phyloP scores from a whole-genome alignment of 1,140 invertebrate species.

The Papilio polyxenes region DNA sequence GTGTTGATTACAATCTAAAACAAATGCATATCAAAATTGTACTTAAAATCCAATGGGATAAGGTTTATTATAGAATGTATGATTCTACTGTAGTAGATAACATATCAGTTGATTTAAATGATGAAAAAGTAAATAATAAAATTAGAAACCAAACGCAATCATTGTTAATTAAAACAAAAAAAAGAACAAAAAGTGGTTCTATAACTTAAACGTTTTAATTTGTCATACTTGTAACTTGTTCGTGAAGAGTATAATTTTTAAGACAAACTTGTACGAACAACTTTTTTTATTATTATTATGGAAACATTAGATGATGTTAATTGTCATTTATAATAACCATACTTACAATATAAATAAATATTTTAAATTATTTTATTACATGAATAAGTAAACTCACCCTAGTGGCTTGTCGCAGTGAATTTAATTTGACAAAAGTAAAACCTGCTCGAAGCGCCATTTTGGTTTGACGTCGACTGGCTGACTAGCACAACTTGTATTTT shows the following conservation, averaged over 20 bases:
- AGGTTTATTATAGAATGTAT: background rate
- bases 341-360: background rate
- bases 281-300: background rate
- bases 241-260: background rate
- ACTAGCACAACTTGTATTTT: constrained; percentile 26
- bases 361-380: background rate
- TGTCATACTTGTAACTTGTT: background rate
- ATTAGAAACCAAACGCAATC: background rate
- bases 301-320: background rate
- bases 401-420: constrained; percentile 49
- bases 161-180: background rate
- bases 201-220: background rate
- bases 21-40: background rate
- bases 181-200: background rate
- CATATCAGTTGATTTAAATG: constrained; percentile 13
- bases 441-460: constrained; percentile 68
- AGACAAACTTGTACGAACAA: background rate
- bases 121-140: background rate
- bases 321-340: background rate
- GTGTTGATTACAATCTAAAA: background rate
- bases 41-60: background rate
- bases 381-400: constrained; percentile 53
- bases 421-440: constrained; percentile 58
- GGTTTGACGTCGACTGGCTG: constrained; percentile 49
- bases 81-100: background rate